Evolutionary conservation across 2,888 invertebrate genomes (phyloP).

Genomic region (Eucriotettix oculatus): DNA sequence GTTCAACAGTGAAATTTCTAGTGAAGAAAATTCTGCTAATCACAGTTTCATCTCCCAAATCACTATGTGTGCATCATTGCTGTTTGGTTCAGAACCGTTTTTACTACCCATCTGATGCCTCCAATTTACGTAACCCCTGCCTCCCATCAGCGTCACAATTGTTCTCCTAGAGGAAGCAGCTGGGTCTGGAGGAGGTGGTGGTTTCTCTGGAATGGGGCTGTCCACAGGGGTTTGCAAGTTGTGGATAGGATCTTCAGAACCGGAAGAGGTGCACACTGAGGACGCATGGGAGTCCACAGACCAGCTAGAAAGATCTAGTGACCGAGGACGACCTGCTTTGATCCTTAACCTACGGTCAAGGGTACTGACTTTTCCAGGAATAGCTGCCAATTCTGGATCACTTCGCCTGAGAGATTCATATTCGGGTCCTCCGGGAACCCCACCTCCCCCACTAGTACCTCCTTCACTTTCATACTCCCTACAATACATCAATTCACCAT

Average conservation of each 20-base stretch:
- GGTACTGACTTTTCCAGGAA: conserved; percentile 67
- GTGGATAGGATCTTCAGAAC: conserved; percentile 51
- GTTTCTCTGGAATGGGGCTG: neutral
- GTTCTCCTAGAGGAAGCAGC: conserved; percentile 41
- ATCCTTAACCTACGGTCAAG: conserved; percentile 62
- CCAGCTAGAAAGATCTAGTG: conserved; percentile 72
- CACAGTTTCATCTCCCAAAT: conserved; percentile 79
- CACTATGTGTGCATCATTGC: conserved; percentile 74
- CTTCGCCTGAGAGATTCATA: conserved; percentile 62
- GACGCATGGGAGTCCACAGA: conserved; percentile 73
- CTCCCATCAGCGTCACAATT: conserved; percentile 72
- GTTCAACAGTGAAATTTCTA: too few relatives aligned
- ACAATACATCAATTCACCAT: conserved; percentile 77
- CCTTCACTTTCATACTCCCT: conserved; percentile 72
- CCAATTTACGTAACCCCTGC: conserved; percentile 77
- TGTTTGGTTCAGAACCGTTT: conserved; percentile 39
- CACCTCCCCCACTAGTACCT: conserved; percentile 39
- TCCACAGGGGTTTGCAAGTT: neutral
- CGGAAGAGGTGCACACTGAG: conserved; percentile 64
- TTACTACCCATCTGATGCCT: conserved; percentile 55
- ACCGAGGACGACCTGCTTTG: conserved; percentile 66
- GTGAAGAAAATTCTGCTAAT: conserved; percentile 15
- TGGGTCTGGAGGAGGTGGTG: neutral
- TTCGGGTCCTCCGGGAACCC: conserved; percentile 42
- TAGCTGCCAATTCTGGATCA: conserved; percentile 69